Conservation (phyloP, 2,888 invertebrate species). For the Choristoneura rosaceana region DNA sequence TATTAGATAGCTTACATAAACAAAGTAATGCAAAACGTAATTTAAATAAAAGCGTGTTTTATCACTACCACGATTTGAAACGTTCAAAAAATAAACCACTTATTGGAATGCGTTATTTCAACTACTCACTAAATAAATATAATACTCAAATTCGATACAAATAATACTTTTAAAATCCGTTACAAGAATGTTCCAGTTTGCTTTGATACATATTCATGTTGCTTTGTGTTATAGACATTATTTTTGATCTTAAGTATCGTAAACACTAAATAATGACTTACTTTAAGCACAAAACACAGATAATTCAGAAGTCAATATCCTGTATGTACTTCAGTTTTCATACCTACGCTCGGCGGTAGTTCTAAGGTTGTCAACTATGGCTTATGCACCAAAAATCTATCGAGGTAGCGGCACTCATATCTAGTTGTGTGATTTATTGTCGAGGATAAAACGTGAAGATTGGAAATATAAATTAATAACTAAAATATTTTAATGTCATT, state of each 20-base stretch:
- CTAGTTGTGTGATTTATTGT: no score
- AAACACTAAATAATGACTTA: neutral
- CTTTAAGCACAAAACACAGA: no score
- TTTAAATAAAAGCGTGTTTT: neutral
- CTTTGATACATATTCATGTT: neutral
- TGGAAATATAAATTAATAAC: no score
- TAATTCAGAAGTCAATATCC: no score
- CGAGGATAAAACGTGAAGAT: no score
- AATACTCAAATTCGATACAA: neutral
- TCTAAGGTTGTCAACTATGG: no score
- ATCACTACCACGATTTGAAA: neutral
- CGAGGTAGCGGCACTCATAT: no score
- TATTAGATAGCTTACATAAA: neutral
- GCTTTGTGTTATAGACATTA: neutral
- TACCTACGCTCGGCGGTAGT: no score
- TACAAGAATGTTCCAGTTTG: neutral
- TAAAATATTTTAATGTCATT: no score
- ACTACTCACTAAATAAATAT: neutral
- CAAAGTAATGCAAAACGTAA: neutral
- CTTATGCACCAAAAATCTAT: no score
- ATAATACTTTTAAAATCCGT: neutral
- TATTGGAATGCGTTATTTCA: constrained; percentile 1
- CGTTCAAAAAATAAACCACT: neutral
- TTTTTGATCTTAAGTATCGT: neutral
- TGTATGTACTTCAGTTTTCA: no score